These are phyloP conservation scores for Amphiprion ocellaris DNA, from an alignment of 2,113 vertebrate genomes.

Conservation along the genomic window DNA sequence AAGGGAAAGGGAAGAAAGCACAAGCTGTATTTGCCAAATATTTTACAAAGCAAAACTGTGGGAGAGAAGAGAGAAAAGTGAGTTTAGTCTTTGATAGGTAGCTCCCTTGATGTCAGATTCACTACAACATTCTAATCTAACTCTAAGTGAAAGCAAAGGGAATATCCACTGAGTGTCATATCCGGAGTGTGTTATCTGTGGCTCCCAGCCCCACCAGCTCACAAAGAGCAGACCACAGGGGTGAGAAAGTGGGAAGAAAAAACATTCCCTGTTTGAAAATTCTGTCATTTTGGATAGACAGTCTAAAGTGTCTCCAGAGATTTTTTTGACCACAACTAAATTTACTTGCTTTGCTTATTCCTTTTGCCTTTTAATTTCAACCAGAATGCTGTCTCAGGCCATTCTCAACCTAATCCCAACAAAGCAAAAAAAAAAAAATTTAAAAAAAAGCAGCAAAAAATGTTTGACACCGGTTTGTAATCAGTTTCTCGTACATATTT, in stretches of 20 bases:
- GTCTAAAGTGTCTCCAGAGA: constrained; percentile 31
- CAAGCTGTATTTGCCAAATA: constrained; percentile 56
- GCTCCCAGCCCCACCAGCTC: constrained; percentile 68
- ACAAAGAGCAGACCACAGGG: constrained; percentile 66
- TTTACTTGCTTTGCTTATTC: constrained; percentile 16
- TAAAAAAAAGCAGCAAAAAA: not conserved
- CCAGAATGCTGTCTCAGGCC: constrained; percentile 3
- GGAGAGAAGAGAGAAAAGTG: constrained; percentile 34
- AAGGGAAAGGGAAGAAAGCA: not conserved
- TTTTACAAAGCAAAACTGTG: constrained; percentile 58
- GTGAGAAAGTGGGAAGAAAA: constrained; percentile 10
- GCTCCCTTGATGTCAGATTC: constrained; percentile 72
- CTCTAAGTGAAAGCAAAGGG: constrained; percentile 73
- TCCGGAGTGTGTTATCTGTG: constrained; percentile 76
- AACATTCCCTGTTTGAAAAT: constrained; percentile 40
- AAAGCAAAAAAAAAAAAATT: not conserved
- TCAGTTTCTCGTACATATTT: constrained; percentile 27
- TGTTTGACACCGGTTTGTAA: constrained; percentile 36
- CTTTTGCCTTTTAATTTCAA: constrained; percentile 14
- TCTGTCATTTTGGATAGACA: constrained; percentile 20
- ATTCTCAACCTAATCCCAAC: constrained; percentile 16
- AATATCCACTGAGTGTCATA: constrained; percentile 74
- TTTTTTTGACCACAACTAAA: constrained; percentile 44
- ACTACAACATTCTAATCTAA: constrained; percentile 66
- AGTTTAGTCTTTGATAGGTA: constrained; percentile 74